These are phyloP conservation scores for Archaeoteleia sp. DNA, from an alignment of 2,888 invertebrate genomes.

Conservation along the genomic window DNA sequence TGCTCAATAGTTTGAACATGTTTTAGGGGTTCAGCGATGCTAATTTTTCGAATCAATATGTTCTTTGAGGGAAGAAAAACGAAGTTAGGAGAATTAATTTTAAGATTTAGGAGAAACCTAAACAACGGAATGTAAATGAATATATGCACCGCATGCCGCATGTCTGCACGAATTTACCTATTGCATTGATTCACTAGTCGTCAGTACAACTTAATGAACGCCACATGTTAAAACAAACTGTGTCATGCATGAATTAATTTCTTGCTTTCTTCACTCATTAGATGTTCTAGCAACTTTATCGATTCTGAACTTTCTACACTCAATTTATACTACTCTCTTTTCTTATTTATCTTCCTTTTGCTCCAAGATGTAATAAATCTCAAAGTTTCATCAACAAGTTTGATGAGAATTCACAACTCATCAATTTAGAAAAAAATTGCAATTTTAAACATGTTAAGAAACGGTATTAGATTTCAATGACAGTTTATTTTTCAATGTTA, in stretches of 20 bases:
- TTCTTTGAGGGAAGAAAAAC: neutral
- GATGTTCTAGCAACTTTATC: slow-evolving; percentile 44
- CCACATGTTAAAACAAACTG: no score
- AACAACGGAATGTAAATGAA: neutral
- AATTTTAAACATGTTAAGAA: slow-evolving; percentile 19
- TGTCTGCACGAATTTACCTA: slow-evolving; percentile 53
- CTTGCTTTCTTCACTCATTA: slow-evolving; percentile 47
- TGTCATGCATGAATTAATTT: slow-evolving; percentile 44
- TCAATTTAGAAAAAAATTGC: slow-evolving; percentile 26
- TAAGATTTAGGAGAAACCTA: neutral
- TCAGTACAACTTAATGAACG: slow-evolving; percentile 18
- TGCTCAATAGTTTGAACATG: no score
- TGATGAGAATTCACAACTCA: slow-evolving; percentile 36
- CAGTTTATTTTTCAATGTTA: no score
- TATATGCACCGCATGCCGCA: slow-evolving; percentile 58
- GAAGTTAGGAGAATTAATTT: no score
- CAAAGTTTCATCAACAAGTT: slow-evolving; percentile 34
- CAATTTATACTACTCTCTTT: slow-evolving; percentile 53
- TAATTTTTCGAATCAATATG: no score
- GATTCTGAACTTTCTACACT: slow-evolving; percentile 60
- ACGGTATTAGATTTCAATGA: slow-evolving; percentile 6
- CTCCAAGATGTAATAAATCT: slow-evolving; percentile 25
- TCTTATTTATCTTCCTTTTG: slow-evolving; percentile 30
- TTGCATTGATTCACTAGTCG: slow-evolving; percentile 30
- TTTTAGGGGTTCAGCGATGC: no score